Conservation (phyloP, 2,797 vertebrate genomes). For the Anabacerthia variegaticeps region DNA sequence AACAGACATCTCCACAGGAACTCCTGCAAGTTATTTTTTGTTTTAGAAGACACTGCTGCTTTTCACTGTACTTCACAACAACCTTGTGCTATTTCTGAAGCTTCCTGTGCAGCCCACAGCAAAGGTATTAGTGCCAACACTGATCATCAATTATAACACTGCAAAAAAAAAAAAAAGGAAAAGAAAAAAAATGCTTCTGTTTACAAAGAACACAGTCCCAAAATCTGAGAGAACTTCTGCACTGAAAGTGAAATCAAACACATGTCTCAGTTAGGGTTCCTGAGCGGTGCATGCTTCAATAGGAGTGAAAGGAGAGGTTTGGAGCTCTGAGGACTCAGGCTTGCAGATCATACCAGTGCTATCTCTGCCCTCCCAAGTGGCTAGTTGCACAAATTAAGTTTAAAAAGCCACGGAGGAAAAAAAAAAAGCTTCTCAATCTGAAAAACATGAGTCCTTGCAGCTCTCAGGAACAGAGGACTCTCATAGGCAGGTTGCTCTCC, state of each 20-base stretch:
- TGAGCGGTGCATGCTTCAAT: accelerated
- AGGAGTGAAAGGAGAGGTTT: background rate
- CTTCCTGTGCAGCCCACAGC: background rate
- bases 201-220: background rate
- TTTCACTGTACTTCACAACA: background rate
- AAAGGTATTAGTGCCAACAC: background rate
- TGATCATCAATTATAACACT: background rate
- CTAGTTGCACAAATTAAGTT: background rate
- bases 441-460: background rate
- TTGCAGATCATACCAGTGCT: background rate
- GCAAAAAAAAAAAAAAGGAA: background rate
- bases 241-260: background rate
- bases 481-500: background rate
- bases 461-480: background rate
- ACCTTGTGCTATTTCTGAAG: background rate
- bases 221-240: background rate
- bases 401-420: background rate
- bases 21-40: background rate
- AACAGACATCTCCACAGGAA: background rate
- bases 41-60: background rate
- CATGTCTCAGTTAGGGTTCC: background rate
- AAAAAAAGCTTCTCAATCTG: background rate
- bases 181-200: background rate
- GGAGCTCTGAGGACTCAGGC: background rate
- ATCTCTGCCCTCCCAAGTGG: background rate